Evolutionary conservation across 2,888 invertebrate genomes (phyloP), one percentile per base, ranked within the genome.

Genomic region (Agrotis ipsilon): DNA sequence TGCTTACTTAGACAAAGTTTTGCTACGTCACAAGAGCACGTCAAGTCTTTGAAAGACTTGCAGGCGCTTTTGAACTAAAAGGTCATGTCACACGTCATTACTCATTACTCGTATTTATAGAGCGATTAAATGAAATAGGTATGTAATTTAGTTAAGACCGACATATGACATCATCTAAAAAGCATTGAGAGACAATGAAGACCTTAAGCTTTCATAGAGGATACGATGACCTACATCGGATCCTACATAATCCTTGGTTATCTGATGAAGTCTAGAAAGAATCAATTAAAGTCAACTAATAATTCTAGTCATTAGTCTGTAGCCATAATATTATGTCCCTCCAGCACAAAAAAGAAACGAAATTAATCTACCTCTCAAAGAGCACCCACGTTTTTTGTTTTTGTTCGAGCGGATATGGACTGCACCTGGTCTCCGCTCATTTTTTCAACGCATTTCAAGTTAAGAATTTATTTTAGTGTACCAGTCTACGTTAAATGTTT

Each of bases 361-460:
- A 27, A 54, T 61, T 52, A 48, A 68, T 76, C 70, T 80, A 79
- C 65, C 62, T 80, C 87, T 88, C 86, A 83, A 84, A 85, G 87
- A 88, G 87, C 88, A 86, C 80, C 72, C 80, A 81, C 88, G 39
- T 72, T 75, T 93, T 92, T 93, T 88, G 84, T 87, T 86, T 79
- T 66, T 80, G 77, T 87, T 84, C 79, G 86, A 84, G 85, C 94
- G 94, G 95, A 94, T 94, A 92, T 91, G 85, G 87, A 88, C 86
- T 88, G 94, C 96, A 96, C 96, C 95, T 95, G 96, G 96, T 90
- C 85, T 86, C 78, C 81, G 78, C 85, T 87, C 83, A 83, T 83
- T 89, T 90, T 90, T 90, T 88, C 82, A 80, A 80, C 78, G 70
- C 68, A 80, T 80, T 85, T 81, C 67, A 80, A 70, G 70, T 76